phyloP scores from a whole-genome alignment of 2,888 invertebrate genomes.

The Paralinhomoeus sp. region DNA sequence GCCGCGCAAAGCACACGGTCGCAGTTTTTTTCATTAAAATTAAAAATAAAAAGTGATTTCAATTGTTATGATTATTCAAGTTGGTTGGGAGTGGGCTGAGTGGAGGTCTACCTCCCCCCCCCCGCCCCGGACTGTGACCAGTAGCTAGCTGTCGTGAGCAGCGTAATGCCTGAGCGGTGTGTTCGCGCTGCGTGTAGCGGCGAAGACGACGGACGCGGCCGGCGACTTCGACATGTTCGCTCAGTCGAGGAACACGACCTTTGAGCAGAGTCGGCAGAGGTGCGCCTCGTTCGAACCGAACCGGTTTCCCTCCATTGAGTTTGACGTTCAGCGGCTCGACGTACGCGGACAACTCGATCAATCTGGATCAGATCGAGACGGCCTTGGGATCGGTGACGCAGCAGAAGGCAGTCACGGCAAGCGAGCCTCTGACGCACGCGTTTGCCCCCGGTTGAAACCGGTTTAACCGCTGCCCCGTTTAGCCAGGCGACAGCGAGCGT shows the following conservation, averaged over 20 bases:
- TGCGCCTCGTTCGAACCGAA: background rate
- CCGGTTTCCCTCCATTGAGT: background rate
- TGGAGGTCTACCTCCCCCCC: too few species aligned
- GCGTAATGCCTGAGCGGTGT: background rate
- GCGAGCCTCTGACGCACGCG: too few species aligned
- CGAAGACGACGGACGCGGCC: background rate
- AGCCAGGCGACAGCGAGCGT: too few species aligned
- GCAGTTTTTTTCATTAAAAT: background rate
- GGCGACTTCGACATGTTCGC: slow-evolving; percentile 29
- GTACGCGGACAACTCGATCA: slow-evolving; percentile 4
- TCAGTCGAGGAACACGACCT: slow-evolving; percentile 14
- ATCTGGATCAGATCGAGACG: slow-evolving; percentile 2
- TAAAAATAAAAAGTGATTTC: too few species aligned
- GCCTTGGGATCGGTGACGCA: slow-evolving; percentile 4
- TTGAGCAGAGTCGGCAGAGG: slow-evolving; percentile 2
- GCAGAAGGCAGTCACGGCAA: background rate
- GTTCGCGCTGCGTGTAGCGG: background rate
- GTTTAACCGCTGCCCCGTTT: too few species aligned
- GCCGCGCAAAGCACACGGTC: too few species aligned
- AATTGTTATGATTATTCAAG: too few species aligned
- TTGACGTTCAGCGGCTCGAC: slow-evolving; percentile 2
- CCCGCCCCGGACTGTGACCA: too few species aligned
- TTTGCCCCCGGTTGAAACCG: too few species aligned
- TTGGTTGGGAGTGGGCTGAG: too few species aligned
- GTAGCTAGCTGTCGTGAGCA: too few species aligned